Percentiles rank a stretch among this genome's conserved stretches.
Evolutionary conservation across 2,113 vertebrate species (phyloP).

Genomic region (Beaufortia kweichowensis): DNA sequence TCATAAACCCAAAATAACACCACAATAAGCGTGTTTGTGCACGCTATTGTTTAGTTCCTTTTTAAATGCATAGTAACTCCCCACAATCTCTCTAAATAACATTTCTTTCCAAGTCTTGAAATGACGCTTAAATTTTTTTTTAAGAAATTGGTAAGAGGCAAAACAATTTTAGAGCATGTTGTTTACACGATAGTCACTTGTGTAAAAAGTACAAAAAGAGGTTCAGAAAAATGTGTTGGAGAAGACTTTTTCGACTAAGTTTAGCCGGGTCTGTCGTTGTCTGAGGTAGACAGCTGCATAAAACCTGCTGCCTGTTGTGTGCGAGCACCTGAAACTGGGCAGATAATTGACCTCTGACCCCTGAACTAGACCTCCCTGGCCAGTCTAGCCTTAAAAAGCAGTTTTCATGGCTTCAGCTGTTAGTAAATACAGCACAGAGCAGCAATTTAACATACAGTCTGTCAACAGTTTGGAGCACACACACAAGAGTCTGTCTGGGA

Average conservation of each 20-base stretch:
- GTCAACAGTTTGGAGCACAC: constrained; percentile 34
- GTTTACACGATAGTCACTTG: constrained; percentile 49
- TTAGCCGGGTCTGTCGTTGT: constrained; percentile 28
- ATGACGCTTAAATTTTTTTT: constrained; percentile 10
- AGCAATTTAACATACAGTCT: constrained; percentile 5
- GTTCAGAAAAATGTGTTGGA: constrained; percentile 20
- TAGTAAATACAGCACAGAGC: constrained; percentile 32
- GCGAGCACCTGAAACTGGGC: constrained; percentile 61
- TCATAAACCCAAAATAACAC: background rate
- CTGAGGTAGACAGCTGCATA: constrained; percentile 36
- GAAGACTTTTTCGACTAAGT: constrained; percentile 13
- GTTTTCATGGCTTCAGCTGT: constrained; percentile 36
- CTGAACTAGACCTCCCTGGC: constrained; percentile 48
- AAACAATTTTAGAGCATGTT: constrained; percentile 18
- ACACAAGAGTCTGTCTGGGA: constrained; percentile 7
- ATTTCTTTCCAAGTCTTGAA: background rate
- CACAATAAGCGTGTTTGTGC: background rate
- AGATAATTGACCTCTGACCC: constrained; percentile 20
- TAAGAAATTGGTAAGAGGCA: constrained; percentile 60
- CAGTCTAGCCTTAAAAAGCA: constrained; percentile 39
- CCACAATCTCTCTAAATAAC: constrained; percentile 3
- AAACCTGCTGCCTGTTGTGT: constrained; percentile 48
- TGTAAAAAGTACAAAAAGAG: constrained; percentile 64
- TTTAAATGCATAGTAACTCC: constrained; percentile 29
- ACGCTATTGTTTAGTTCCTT: background rate